phyloP scores from a whole-genome alignment of 2,888 invertebrate genomes.

The Invenusta paracnida region DNA sequence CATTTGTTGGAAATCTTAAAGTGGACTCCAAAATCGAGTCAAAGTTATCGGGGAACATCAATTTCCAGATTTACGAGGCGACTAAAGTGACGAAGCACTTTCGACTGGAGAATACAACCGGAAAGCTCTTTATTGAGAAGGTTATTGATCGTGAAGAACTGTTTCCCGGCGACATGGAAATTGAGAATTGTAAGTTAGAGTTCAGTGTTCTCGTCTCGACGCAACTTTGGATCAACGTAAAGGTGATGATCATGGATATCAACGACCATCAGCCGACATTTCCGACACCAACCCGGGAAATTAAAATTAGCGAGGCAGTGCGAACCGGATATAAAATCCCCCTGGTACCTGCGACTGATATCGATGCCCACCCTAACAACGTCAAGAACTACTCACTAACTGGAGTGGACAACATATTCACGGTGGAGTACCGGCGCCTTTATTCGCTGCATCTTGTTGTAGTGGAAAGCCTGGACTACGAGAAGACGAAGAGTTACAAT shows the following conservation, averaged over 20 bases:
- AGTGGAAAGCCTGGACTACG: slow-evolving; percentile 13
- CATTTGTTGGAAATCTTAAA: slow-evolving; percentile 24
- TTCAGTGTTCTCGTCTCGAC: slow-evolving; percentile 30
- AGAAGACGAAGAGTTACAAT: slow-evolving; percentile 30
- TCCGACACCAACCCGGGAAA: background rate
- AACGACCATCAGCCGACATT: slow-evolving; percentile 39
- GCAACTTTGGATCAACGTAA: slow-evolving; percentile 35
- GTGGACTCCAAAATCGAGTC: slow-evolving; percentile 9
- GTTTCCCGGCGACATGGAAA: slow-evolving; percentile 27
- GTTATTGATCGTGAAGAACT: slow-evolving; percentile 37
- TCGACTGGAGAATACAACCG: slow-evolving; percentile 11
- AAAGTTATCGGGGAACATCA: background rate
- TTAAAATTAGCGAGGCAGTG: slow-evolving; percentile 39
- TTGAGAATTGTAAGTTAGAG: slow-evolving; percentile 30
- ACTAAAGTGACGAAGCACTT: slow-evolving; percentile 20
- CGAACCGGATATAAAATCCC: slow-evolving; percentile 33
- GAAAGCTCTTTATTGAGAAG: slow-evolving; percentile 31
- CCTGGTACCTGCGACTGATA: slow-evolving; percentile 31
- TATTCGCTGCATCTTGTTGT: slow-evolving; percentile 34
- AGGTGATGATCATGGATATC: slow-evolving; percentile 38
- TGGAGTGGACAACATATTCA: slow-evolving; percentile 19
- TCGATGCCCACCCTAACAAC: slow-evolving; percentile 27
- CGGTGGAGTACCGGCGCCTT: background rate
- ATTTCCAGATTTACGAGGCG: slow-evolving; percentile 32
- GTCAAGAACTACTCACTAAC: slow-evolving; percentile 27